Base-by-base conservation (phyloP, 2,888 invertebrate species). In the Agrotis clavis region DNA sequence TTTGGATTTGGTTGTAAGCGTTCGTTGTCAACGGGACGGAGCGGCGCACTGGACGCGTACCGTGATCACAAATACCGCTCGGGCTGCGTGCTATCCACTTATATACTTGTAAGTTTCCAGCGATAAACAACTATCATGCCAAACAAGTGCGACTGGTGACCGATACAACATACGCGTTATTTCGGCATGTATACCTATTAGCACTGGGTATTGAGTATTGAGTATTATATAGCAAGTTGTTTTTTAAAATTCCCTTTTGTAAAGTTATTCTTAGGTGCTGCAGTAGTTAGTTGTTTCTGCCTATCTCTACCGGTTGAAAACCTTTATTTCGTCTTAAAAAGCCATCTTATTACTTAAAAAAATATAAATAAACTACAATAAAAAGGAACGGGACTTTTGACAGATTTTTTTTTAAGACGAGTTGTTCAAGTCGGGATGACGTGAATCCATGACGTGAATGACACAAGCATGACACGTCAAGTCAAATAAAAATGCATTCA, bases 101-200 rank as follows among this genome's bases (percentile, higher is more conserved):
- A 82, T 94, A 95, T 93, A 94, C n/a, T n/a, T n/a, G n/a, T n/a
- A 90, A 92, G 84, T 92, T 89, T 83, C 81, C 71, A 78, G 86
- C 88, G 92, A 91, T 93, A 93, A 93, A 92, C 93, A 91, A 91
- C 92, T 91, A 92, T 92, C 90, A 86, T 88, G 83, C 79, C 84
- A 87, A 90, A 89, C 90, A 86, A 90, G 89, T 88, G 85, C 87
- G 87, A 88, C 87, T 84, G 75, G 87, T 83, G 82, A 79, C 82
- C 79, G 82, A 82, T 78, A 79, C 35, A n/a, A 35, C 41, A n/a
- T 35, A n/a, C 13, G n/a, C 71, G 68, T 50, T 67, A 48, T 67
- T 30, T 25, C 4, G 57, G 50, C 65, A 45, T 51, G 2, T 19
- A 41, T 50, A 57, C 11, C 11, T 59, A 48, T 57, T 35, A 6